Evolutionary conservation across 2,113 vertebrate genomes (phyloP).

Genomic region (Megaceryle torquata): DNA sequence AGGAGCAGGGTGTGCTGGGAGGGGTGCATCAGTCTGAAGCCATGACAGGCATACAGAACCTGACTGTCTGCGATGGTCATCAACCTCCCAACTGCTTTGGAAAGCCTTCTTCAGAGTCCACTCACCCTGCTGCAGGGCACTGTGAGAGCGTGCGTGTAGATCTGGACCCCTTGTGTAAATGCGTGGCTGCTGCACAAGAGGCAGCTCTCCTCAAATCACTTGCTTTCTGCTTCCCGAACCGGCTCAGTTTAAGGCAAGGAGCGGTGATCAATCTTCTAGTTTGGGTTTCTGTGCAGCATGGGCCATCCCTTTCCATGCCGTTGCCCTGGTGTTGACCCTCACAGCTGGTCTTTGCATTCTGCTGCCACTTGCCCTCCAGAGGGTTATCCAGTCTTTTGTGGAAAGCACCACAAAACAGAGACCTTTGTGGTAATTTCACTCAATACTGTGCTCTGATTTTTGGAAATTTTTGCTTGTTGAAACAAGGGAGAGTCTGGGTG

Average conservation of each 20-base stretch:
- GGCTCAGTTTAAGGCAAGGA: background rate
- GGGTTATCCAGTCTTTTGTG: background rate
- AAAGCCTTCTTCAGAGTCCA: background rate
- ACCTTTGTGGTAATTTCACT: background rate
- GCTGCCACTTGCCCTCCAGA: background rate
- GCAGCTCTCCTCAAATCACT: background rate
- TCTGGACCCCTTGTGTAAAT: background rate
- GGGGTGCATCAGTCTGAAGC: background rate
- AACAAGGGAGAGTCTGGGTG: background rate
- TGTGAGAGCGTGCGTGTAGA: background rate
- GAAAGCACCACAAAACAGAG: background rate
- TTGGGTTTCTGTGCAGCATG: background rate
- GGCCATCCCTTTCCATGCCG: background rate
- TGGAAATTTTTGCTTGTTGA: background rate
- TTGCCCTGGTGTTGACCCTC: background rate
- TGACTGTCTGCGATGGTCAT: background rate
- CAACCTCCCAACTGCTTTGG: background rate
- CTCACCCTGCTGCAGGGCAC: background rate
- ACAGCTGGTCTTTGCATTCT: background rate
- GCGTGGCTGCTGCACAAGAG: rapidly evolving
- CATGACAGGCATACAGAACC: background rate
- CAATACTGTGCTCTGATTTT: background rate
- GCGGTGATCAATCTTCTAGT: background rate
- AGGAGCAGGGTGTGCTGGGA: background rate
- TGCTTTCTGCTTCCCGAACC: background rate